Base-by-base conservation (phyloP, 2,797 vertebrate genomes). In the Propithecus perrieri region DNA sequence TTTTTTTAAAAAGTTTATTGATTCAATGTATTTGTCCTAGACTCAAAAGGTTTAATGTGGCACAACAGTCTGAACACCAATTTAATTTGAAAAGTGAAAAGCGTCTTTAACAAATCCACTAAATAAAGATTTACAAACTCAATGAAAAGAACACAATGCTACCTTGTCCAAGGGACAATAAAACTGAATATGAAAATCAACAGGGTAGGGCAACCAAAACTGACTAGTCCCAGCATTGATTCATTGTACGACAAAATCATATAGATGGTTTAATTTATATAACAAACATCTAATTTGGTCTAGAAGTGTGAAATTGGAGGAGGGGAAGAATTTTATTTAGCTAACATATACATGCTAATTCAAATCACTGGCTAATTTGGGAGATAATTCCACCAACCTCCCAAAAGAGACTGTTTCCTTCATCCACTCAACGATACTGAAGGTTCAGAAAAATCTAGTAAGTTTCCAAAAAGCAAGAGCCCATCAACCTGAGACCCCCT, bases 61-160 rank as follows among this genome's bases (percentile, higher is more conserved):
- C 53, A 12, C 30, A 83, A 83, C 0, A n/a, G 3, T 78, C n/a
- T 18, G n/a, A 91, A 14, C n/a, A 53, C 17, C 7, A 35, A 50
- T 88, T 74, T 88, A 80, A 92, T 61, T 80, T 69, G 50, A 88
- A 74, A 90, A 80, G 63, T 80, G 50, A 93, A 83, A 79, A 69
- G 9, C 7, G 17, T 75, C 50, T 84, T 84, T 59, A 93, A 87
- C 26, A 97, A 59, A 84, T 43, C 22, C 11, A 69, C 30, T 50
- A 30, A 43, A 20, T 53, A 84, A 79, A 17, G 4, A 17, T 61
- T 91, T 93, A 79, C 24, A 75, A 93, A 86, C 41, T 93, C 50
- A 88, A 2, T 88, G 76, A 74, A 84, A 89, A 87, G 9, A 24
- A 4, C 15, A 33, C 38, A 57, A 55, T 79, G 30, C 9, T 28